Evolutionary conservation across 2,113 vertebrate species (phyloP).

Genomic region (Progne subis): DNA sequence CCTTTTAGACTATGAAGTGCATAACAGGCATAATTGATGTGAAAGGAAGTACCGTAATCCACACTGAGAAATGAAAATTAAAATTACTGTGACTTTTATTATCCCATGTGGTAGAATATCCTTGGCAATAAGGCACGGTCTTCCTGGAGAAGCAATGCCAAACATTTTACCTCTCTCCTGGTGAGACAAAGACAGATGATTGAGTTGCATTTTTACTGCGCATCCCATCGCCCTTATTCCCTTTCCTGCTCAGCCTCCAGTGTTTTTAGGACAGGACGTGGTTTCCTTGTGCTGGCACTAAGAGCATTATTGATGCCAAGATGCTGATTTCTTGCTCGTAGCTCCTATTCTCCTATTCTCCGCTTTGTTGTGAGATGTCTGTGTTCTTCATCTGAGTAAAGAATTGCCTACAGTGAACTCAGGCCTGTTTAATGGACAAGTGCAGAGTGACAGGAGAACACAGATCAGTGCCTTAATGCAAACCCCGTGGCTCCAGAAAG

Average conservation of each 20-base stretch:
- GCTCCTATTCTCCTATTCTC: neutral
- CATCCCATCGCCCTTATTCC: neutral
- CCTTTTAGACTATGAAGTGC: neutral
- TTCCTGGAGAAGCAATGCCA: neutral
- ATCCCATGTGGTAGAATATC: neutral
- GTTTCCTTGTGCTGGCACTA: neutral
- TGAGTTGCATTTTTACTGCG: neutral
- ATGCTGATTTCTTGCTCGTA: neutral
- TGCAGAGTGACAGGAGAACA: neutral
- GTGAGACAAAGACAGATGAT: neutral
- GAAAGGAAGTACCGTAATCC: neutral
- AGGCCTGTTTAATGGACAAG: neutral
- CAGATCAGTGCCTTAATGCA: slow-evolving; percentile 42
- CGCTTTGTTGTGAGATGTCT: neutral
- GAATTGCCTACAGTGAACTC: neutral
- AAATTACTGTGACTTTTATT: neutral
- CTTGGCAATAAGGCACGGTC: neutral
- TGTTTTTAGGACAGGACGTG: neutral
- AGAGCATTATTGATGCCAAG: neutral
- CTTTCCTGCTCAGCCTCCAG: neutral
- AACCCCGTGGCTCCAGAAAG: neutral
- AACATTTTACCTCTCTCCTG: neutral
- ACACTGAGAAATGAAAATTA: neutral
- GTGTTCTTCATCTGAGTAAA: neutral
- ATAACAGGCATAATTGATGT: neutral